Conservation (phyloP, 1,140 invertebrate genomes). For the Drosophila punjabiensis region DNA sequence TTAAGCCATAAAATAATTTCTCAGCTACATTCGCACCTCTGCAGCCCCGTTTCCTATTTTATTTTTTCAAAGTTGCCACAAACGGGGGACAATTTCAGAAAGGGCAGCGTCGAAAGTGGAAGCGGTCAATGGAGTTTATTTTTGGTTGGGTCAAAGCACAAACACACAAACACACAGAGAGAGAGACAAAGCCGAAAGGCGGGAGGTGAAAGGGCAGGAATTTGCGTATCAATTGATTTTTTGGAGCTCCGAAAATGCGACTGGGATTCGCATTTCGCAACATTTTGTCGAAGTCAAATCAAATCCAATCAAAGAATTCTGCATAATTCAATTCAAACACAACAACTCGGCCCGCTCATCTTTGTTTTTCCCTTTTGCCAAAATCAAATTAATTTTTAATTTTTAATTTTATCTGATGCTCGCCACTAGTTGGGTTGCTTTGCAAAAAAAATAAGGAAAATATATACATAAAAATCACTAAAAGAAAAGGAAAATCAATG, state of each 20-base stretch:
- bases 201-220: conserved; percentile 13
- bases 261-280: conserved; percentile 8
- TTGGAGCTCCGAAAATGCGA: conserved; percentile 21
- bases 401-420: conserved; percentile 44
- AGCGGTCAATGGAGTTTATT: conserved; percentile 54
- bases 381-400: conserved; percentile 49
- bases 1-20: not conserved
- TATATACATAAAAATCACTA: not conserved
- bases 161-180: not conserved
- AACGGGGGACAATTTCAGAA: conserved; percentile 4
- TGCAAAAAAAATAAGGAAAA: conserved; percentile 9
- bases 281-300: conserved; percentile 33
- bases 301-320: conserved; percentile 43
- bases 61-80: conserved; percentile 5
- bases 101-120: conserved; percentile 15
- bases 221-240: conserved; percentile 75
- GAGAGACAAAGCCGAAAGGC: not conserved
- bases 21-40: not conserved
- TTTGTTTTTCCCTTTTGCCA: not conserved
- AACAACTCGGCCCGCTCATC: not conserved
- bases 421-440: too few relatives aligned
- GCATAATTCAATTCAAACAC: conserved; percentile 29
- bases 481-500: conserved; percentile 19
- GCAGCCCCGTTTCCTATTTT: not conserved
- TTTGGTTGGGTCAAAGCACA: conserved; percentile 47